A percentile compares a stretch with the other conserved stretches of the same genome.
Conservation (phyloP, 1,140 invertebrate genomes). For the Triops longicaudatus region DNA sequence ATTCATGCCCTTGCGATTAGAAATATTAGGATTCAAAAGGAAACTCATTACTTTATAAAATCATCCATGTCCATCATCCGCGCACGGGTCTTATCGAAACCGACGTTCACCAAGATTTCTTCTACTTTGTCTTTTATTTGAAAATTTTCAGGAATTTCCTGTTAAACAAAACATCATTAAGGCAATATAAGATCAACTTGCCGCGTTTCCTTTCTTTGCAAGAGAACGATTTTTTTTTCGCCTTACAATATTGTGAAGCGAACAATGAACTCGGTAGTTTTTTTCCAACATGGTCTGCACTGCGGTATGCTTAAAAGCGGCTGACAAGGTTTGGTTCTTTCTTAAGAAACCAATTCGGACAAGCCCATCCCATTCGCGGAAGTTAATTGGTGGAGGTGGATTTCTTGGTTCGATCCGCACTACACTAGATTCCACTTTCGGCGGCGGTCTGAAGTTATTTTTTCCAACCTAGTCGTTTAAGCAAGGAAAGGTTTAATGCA, state of each 20-base stretch:
- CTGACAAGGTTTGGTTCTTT: slow-evolving; percentile 88
- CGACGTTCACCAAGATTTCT: slow-evolving; percentile 54
- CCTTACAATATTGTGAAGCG: slow-evolving; percentile 69
- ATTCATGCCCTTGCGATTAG: too few species aligned
- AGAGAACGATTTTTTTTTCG: neutral
- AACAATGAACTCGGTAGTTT: slow-evolving; percentile 84
- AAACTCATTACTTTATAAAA: slow-evolving; percentile 62
- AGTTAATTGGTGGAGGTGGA: slow-evolving; percentile 93
- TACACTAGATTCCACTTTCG: slow-evolving; percentile 98
- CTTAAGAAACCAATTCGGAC: slow-evolving; percentile 87
- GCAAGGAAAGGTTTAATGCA: slow-evolving; percentile 17
- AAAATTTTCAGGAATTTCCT: slow-evolving; percentile 71
- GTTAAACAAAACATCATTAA: slow-evolving; percentile 37
- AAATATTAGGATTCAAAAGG: too few species aligned
- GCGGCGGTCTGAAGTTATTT: slow-evolving; percentile 97
- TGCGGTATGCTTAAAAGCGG: slow-evolving; percentile 74
- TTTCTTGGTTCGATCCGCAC: slow-evolving; percentile 93
- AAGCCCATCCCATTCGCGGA: slow-evolving; percentile 95
- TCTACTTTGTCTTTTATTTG: slow-evolving; percentile 77
- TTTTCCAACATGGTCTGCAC: slow-evolving; percentile 77
- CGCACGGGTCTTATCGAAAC: slow-evolving; percentile 71
- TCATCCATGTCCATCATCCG: slow-evolving; percentile 94
- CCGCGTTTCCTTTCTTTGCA: neutral
- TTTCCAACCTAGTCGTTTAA: slow-evolving; percentile 68
- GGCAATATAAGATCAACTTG: slow-evolving; percentile 5